A percentile compares a stretch with the other conserved stretches of the same genome.
These are phyloP conservation scores for Gymnobelideus leadbeateri DNA, from an alignment of 2,113 vertebrate species.

Conservation along the genomic window DNA sequence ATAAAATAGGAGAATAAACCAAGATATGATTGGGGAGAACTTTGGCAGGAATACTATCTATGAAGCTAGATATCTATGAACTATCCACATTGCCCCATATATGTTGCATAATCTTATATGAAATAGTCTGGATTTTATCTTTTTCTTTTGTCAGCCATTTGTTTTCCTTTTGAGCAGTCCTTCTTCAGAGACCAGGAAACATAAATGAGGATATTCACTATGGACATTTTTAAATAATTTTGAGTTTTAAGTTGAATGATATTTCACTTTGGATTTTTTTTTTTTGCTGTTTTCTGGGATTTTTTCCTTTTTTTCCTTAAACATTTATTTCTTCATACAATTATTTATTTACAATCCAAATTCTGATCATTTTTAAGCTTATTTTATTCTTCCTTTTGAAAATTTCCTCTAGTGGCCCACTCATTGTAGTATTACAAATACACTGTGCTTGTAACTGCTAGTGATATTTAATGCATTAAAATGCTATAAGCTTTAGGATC, in stretches of 20 bases:
- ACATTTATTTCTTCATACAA: not conserved
- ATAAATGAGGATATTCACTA: not conserved
- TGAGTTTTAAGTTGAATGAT: not conserved
- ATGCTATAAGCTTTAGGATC: not conserved
- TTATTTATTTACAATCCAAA: not conserved
- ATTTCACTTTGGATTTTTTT: not conserved
- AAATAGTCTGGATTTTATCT: too few species aligned
- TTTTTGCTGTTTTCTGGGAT: not conserved
- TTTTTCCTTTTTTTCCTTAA: not conserved
- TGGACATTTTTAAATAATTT: not conserved
- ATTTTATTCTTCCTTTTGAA: not conserved
- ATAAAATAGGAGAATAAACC: too few species aligned
- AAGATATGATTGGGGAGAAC: too few species aligned
- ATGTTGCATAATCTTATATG: too few species aligned
- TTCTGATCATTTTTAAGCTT: not conserved
- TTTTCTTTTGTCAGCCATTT: too few species aligned
- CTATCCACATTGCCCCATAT: too few species aligned
- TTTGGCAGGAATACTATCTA: too few species aligned
- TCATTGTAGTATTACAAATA: not conserved
- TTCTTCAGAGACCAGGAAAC: not conserved
- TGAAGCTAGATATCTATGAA: too few species aligned
- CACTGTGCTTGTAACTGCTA: not conserved
- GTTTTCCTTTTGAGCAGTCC: not conserved
- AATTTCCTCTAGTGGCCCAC: not conserved
- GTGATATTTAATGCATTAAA: not conserved